Conservation (phyloP, 30 jellyfish, hydroid and myxozoan genomes). For the Aurelia coerulea region DNA sequence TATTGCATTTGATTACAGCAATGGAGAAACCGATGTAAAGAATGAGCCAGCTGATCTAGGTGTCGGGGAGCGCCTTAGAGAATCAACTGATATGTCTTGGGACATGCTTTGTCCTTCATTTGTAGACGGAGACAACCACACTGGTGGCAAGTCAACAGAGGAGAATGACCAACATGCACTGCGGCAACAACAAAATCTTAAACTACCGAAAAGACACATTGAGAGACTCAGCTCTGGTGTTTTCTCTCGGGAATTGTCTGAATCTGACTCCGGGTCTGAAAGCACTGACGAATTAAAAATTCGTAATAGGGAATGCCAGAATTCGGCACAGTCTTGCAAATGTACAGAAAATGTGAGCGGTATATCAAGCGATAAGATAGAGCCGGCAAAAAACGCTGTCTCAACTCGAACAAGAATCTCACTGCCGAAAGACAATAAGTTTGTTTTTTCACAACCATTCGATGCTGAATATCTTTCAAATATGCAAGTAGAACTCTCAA, state of each 20-base stretch:
- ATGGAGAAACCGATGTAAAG: no score
- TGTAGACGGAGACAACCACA: neutral
- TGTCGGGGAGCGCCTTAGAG: constrained; percentile 1
- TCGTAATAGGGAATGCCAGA: neutral
- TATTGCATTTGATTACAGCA: neutral
- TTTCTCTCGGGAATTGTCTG: constrained; percentile 27
- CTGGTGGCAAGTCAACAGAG: neutral
- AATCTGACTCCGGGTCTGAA: neutral
- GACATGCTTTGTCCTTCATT: constrained; percentile 32
- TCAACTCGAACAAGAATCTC: constrained; percentile 12
- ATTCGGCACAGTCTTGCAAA: neutral
- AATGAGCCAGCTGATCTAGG: no score
- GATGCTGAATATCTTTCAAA: constrained; percentile 18
- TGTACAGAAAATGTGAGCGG: no score
- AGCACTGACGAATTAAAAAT: neutral
- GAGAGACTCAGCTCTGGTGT: constrained; percentile 60
- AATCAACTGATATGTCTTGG: constrained; percentile 56
- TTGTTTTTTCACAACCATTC: neutral
- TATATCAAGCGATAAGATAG: neutral
- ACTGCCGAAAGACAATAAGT: neutral
- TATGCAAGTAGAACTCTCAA: constrained; percentile 27
- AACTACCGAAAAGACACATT: constrained; percentile 20
- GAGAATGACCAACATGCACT: neutral
- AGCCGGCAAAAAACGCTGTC: neutral
- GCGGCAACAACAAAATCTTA: neutral